phyloP scores from a whole-genome alignment of 2,888 invertebrate species.

The Icerya purchasi region DNA sequence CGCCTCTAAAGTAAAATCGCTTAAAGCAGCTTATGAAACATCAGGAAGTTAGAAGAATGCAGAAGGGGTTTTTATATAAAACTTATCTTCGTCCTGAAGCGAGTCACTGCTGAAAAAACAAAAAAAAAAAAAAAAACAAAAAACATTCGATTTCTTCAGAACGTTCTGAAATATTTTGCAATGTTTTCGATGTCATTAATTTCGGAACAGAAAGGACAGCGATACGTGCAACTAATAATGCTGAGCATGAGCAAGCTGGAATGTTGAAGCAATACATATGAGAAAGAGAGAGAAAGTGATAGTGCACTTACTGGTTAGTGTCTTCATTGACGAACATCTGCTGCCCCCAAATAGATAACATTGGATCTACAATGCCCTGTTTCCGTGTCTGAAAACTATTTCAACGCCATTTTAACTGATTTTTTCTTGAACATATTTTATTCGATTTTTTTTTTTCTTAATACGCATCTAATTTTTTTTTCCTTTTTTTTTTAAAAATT shows the following conservation, averaged over 20 bases:
- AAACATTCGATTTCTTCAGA: conserved; percentile 10
- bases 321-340: conserved; percentile 95
- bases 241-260: not conserved
- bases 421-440: not conserved
- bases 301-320: conserved; percentile 70
- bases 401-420: not conserved
- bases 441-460: not conserved
- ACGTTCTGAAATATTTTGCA: not conserved
- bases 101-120: too few species aligned
- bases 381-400: conserved; percentile 40
- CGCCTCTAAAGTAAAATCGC: conserved; percentile 1
- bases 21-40: conserved; percentile 3
- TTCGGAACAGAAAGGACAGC: not conserved
- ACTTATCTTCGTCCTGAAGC: too few species aligned
- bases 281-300: conserved; percentile 7
- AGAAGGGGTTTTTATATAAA: too few species aligned
- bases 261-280: not conserved
- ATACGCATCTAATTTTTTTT: too few species aligned
- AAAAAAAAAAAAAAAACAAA: conserved; percentile 14
- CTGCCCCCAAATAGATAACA: conserved; percentile 96
- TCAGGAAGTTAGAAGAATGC: too few species aligned
- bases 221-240: not conserved
- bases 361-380: conserved; percentile 94
- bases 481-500: too few species aligned
- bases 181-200: not conserved